Percentiles rank a stretch among this genome's conserved stretches.
These are phyloP conservation scores for Vollenhovia emeryi DNA, from an alignment of 1,140 invertebrate species.

Conservation along the genomic window DNA sequence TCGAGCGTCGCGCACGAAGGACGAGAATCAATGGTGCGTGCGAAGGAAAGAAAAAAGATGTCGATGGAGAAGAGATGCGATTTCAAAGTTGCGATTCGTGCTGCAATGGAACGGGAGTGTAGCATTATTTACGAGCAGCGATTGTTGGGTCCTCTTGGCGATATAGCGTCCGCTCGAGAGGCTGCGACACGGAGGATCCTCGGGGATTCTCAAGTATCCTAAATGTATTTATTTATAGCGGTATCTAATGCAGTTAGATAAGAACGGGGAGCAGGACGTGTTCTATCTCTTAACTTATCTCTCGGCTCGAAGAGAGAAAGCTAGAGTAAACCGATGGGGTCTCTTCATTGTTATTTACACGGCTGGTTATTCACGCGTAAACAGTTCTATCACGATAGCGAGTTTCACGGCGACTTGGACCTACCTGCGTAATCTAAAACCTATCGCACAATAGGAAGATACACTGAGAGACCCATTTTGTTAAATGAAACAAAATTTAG, in stretches of 20 bases:
- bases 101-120: background rate
- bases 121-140: background rate
- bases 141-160: background rate
- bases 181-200: background rate
- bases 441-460: no score
- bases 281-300: background rate
- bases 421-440: background rate
- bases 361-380: constrained; percentile 49
- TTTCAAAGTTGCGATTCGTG: background rate
- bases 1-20: background rate
- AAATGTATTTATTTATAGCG: constrained; percentile 8
- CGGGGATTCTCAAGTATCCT: background rate
- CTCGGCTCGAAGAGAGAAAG: constrained; percentile 2
- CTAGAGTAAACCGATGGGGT: constrained; percentile 56
- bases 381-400: constrained; percentile 66
- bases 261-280: background rate
- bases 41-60: background rate
- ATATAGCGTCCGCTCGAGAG: constrained; percentile 23
- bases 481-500: no score
- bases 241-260: constrained; percentile 34
- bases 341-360: constrained; percentile 52
- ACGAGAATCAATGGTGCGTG: background rate
- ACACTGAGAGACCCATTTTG: no score
- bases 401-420: constrained; percentile 41
- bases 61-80: background rate